These are phyloP conservation scores for Cryptocephalus moraei DNA, from an alignment of 2,888 invertebrate genomes.

Conservation along the genomic window DNA sequence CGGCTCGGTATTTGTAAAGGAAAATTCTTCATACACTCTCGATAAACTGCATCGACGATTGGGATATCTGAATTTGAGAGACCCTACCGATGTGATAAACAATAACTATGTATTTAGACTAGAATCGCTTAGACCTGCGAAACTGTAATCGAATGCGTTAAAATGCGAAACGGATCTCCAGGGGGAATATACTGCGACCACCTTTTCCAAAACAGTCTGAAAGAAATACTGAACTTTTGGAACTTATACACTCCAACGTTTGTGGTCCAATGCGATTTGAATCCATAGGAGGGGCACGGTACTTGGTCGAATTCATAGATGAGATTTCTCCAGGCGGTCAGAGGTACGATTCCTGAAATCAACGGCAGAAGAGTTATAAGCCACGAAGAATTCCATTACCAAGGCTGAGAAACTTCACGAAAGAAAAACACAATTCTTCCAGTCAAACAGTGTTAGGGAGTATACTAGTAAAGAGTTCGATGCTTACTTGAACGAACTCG, in stretches of 20 bases:
- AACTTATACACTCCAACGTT: slow-evolving; percentile 22
- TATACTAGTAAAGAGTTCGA: slow-evolving; percentile 5
- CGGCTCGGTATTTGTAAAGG: too few species aligned
- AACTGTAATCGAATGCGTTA: too few species aligned
- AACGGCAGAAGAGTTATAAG: background rate
- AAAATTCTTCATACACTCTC: too few species aligned
- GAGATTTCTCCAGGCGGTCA: slow-evolving; percentile 6
- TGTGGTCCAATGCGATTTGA: slow-evolving; percentile 10
- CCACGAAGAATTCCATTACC: background rate
- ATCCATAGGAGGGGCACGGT: slow-evolving; percentile 8
- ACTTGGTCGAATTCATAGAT: slow-evolving; percentile 7
- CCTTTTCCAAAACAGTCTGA: too few species aligned
- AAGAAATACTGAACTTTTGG: too few species aligned
- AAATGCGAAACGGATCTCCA: too few species aligned
- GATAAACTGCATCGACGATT: too few species aligned
- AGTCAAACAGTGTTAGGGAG: slow-evolving; percentile 17
- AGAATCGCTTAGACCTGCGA: too few species aligned
- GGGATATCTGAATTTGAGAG: too few species aligned
- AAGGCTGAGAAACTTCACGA: slow-evolving; percentile 11
- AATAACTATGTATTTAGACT: too few species aligned
- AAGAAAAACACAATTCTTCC: slow-evolving; percentile 17
- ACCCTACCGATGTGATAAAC: too few species aligned
- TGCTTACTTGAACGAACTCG: slow-evolving; percentile 3
- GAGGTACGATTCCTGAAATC: slow-evolving; percentile 4
- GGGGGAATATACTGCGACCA: too few species aligned